Base-by-base conservation (phyloP, 2,888 invertebrate species). In the Metellina segmentata region DNA sequence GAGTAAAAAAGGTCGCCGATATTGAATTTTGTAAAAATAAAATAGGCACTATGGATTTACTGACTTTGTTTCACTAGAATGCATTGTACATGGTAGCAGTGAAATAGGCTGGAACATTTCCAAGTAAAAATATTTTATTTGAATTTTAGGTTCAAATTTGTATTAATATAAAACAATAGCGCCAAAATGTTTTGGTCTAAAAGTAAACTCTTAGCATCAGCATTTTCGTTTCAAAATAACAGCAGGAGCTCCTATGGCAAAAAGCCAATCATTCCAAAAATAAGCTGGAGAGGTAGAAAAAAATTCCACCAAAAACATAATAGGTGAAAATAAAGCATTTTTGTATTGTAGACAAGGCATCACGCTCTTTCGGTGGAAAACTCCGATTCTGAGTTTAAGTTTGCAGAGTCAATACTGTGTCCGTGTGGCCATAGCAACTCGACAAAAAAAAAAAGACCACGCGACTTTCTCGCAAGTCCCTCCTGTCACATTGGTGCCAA, bases 401-500 rank as follows among this genome's bases (percentile, higher is more conserved):
- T 61, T 61, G 61, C 61, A 16, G 61, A 61, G 61, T 61, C 11
- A 61, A 11, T 61, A 34, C 1, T 34, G 34, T 34, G 34, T 34
- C 34, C 61, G 61, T 11, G 61, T 61, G 61, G 61, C 61, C 61
- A 61, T 61, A 16, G 16, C 61, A 61, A 61, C 61, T 16, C 9
- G 61, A 34, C 4, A 34, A 34, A 61, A 61, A 61, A n/a, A n/a
- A n/a, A n/a, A n/a, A n/a, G n/a, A 16, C 7, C 61, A 16, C 16
- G 13, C 61, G 16, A 61, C 61, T 61, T 61, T 61, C 61, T 16
- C 61, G 11, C 11, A 61, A 61, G 61, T 61, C 61, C 16, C 13
- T 34, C 13, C 61, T 61, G 61, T 61, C 61, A 61, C 61, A 61
- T 8, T 16, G 61, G 11, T 74, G 81, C 72, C 88, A 74, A 88